Conservation (phyloP, 2,888 invertebrate genomes). For the Leptogaster cylindrica region DNA sequence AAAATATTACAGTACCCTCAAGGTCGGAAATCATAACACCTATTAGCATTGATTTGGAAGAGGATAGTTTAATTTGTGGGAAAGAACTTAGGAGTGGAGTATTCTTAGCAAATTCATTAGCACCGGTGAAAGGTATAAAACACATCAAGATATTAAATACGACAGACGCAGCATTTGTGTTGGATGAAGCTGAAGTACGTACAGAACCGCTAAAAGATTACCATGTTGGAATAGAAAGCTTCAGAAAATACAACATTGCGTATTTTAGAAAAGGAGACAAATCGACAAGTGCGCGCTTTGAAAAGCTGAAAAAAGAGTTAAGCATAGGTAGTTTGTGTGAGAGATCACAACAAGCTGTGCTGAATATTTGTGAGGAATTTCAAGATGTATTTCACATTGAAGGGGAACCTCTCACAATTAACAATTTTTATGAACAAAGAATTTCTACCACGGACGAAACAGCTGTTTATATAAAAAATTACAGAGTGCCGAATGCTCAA, state of each 20-base stretch:
- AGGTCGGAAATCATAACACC: constrained; percentile 3
- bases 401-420: neutral
- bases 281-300: neutral
- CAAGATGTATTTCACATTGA: neutral
- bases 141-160: constrained; percentile 13
- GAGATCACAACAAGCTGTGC: neutral
- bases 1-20: neutral
- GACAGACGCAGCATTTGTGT: neutral
- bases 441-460: neutral
- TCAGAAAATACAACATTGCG: neutral
- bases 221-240: neutral
- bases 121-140: constrained; percentile 2
- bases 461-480: constrained; percentile 13
- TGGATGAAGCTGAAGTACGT: neutral
- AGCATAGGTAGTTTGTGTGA: neutral
- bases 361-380: neutral
- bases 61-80: neutral
- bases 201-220: neutral
- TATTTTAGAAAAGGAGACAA: neutral
- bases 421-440: constrained; percentile 4
- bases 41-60: neutral
- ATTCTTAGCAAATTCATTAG: neutral
- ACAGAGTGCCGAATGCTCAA: neutral
- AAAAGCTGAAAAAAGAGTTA: neutral
- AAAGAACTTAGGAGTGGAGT: constrained; percentile 1